phyloP scores from a whole-genome alignment of 2,113 vertebrate species.

The Poeciliopsis turrubarensis region DNA sequence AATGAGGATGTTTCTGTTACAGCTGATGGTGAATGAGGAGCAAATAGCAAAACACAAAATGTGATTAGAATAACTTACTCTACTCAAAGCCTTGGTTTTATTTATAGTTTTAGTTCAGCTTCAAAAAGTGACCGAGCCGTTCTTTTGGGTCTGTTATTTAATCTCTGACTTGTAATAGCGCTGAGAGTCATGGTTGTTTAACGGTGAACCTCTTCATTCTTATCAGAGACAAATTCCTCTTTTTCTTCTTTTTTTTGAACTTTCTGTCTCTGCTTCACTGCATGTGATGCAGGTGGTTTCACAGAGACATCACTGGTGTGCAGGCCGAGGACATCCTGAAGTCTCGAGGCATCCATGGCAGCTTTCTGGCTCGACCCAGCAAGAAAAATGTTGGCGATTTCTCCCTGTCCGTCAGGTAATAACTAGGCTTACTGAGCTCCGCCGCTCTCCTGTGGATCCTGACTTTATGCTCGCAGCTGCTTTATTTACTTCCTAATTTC shows the following conservation, averaged over 20 bases:
- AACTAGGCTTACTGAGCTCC: neutral
- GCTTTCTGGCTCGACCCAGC: slow-evolving; percentile 95
- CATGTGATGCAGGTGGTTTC: slow-evolving; percentile 88
- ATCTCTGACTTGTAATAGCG: neutral
- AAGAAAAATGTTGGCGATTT: slow-evolving; percentile 93
- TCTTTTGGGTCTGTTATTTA: neutral
- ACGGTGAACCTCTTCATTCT: neutral
- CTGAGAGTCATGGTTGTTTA: neutral
- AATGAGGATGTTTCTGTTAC: neutral
- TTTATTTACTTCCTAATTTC: slow-evolving; percentile 3
- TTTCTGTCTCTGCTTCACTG: neutral
- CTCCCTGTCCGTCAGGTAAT: slow-evolving; percentile 93
- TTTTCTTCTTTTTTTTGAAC: neutral
- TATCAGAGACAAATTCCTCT: neutral
- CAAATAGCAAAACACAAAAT: neutral
- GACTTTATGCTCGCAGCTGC: neutral
- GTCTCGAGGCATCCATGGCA: slow-evolving; percentile 87
- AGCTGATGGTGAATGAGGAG: neutral
- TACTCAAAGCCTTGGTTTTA: neutral
- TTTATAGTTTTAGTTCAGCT: neutral
- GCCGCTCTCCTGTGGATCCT: neutral
- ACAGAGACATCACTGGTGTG: slow-evolving; percentile 90
- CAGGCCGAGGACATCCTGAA: slow-evolving; percentile 91
- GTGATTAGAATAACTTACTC: neutral
- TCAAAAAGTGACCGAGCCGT: neutral